Evolutionary conservation across 1,140 invertebrate species (phyloP), one percentile per base, ranked within the genome.

Genomic region (Pogonus chalceus): DNA sequence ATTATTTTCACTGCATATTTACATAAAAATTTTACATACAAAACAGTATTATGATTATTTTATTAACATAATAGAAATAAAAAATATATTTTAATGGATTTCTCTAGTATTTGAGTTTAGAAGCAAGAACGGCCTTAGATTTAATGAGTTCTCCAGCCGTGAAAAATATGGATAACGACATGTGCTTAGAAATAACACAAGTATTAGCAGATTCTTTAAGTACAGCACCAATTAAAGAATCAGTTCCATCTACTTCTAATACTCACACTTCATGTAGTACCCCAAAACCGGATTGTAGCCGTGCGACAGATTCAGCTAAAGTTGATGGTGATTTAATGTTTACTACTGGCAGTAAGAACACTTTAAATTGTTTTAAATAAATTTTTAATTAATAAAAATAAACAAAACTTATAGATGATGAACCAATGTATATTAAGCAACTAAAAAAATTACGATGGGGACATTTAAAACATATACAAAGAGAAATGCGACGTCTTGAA

Each of bases 381-480:
- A n/a, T n/a, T n/a, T n/a, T n/a, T n/a, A n/a, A n/a, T n/a, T n/a
- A n/a, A n/a, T n/a, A n/a, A n/a, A n/a, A n/a, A n/a, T n/a, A n/a
- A n/a, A n/a, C n/a, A 31, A 7, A 7, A 31, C 14, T 14, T 7
- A 31, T 18, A 43, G 37, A 12, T 4, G 57, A 61, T 1, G 56
- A 59, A 14, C 51, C 56, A 2, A 52, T 61, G 12, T 60, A 56
- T 21, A 57, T 70, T 22, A 70, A 65, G 49, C 66, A 69, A 37
- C 53, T 74, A 22, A 71, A 70, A 52, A 62, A 65, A 37, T 55
- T 73, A 22, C 62, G 71, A 14, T 72, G 68, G 67, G 64, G 66
- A 20, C 70, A 73, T 49, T 56, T 75, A 48, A 69, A 71, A 54
- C 72, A 70, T 43, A 74, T 75, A 23, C 72, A 71, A 49, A 59